These are phyloP conservation scores for Helogale parvula DNA, from an alignment of 2,113 vertebrate species.

Conservation along the genomic window DNA sequence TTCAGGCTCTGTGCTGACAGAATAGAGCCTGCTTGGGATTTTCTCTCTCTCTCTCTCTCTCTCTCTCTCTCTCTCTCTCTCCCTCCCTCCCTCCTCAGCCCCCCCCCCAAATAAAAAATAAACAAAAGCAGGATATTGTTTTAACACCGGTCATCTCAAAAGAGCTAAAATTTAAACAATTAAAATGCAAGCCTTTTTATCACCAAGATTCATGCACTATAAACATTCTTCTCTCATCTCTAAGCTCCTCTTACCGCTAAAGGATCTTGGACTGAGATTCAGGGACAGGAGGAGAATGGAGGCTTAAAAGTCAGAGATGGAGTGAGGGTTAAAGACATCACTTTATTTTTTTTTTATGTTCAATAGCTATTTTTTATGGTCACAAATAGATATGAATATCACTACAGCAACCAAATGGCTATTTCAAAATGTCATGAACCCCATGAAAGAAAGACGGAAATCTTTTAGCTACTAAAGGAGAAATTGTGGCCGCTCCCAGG, in stretches of 20 bases:
- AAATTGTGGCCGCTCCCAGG: conserved; percentile 8
- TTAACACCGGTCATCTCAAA: conserved; percentile 13
- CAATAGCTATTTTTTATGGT: conserved; percentile 49
- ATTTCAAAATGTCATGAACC: conserved; percentile 66
- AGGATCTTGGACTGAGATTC: background rate
- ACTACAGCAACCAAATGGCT: conserved; percentile 49
- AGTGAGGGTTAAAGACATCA: conserved; percentile 29
- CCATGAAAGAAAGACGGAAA: conserved; percentile 54
- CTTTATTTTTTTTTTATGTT: conserved; percentile 60
- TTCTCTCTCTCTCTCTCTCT: no score
- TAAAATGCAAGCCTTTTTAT: conserved; percentile 38
- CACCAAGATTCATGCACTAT: background rate
- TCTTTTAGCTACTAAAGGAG: conserved; percentile 45
- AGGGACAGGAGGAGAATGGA: background rate
- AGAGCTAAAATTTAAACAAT: background rate
- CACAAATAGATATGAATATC: conserved; percentile 60
- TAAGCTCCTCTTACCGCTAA: background rate
- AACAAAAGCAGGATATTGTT: background rate
- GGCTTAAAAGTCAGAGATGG: background rate
- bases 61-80: no score
- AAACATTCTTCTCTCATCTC: background rate
- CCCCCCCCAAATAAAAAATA: no score
- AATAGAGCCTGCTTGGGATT: no score
- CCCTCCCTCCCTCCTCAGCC: no score
- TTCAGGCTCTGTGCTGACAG: no score